phyloP scores from a whole-genome alignment of 2,113 vertebrate genomes.

The Phrynocephalus versicolor region DNA sequence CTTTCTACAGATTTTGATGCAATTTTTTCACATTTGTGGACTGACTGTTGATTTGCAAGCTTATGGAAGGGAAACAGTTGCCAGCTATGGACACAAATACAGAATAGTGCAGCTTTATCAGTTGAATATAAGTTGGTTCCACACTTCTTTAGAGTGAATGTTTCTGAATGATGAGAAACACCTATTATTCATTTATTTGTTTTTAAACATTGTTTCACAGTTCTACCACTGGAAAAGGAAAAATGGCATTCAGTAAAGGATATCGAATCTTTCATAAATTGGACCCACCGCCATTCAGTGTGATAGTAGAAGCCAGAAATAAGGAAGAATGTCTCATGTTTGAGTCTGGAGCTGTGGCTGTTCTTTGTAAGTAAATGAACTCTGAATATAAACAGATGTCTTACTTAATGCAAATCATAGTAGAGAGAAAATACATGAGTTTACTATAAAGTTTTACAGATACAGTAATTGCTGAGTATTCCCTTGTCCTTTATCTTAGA shows the following conservation, averaged over 20 bases:
- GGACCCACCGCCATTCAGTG: conserved; percentile 94
- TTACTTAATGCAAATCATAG: neutral
- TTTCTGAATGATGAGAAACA: conserved; percentile 7
- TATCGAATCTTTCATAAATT: conserved; percentile 95
- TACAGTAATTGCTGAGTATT: neutral
- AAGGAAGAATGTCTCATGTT: conserved; percentile 97
- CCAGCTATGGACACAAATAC: neutral
- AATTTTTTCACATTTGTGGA: neutral
- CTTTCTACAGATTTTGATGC: neutral
- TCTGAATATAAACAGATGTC: conserved; percentile 1
- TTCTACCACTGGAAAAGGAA: conserved; percentile 55
- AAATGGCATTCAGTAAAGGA: conserved; percentile 98
- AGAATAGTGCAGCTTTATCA: neutral
- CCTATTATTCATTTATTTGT: conserved; percentile 13
- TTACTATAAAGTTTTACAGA: neutral
- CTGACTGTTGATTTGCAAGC: neutral
- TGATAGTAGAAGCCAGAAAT: conserved; percentile 91
- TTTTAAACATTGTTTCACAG: conserved; percentile 64
- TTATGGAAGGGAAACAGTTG: neutral
- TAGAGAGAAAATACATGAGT: conserved; percentile 9
- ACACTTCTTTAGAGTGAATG: conserved; percentile 25
- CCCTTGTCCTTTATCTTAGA: neutral
- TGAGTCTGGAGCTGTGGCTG: conserved; percentile 94
- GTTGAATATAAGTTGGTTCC: conserved; percentile 8
- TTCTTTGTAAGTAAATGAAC: conserved; percentile 87